Percentiles rank a stretch among this genome's conserved stretches.
These are phyloP conservation scores for Sinocyclocheilus grahami DNA, from an alignment of 2,113 vertebrate genomes.

Conservation along the genomic window DNA sequence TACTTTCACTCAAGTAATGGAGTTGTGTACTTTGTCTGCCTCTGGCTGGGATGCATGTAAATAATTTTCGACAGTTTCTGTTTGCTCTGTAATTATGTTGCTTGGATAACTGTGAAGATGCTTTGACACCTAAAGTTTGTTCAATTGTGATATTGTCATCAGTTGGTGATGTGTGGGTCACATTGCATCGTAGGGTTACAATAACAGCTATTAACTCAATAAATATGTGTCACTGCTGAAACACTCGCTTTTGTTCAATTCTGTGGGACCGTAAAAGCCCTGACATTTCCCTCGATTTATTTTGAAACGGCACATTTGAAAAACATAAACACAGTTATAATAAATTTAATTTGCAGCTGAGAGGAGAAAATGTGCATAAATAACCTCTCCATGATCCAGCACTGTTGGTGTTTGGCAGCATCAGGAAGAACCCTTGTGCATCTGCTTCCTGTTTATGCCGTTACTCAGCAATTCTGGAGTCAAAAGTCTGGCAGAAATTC, in stretches of 20 bases:
- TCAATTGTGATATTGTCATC: conserved; percentile 15
- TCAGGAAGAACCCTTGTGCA: not conserved
- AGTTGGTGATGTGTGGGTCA: not conserved
- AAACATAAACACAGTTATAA: conserved; percentile 11
- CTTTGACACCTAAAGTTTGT: not conserved
- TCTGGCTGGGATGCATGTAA: not conserved
- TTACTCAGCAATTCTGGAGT: not conserved
- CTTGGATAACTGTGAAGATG: not conserved
- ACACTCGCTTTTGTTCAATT: conserved; percentile 23
- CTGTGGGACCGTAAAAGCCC: conserved; percentile 1
- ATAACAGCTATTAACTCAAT: conserved; percentile 28
- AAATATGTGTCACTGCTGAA: conserved; percentile 31
- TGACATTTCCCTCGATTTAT: conserved; percentile 31
- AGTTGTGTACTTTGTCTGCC: no score
- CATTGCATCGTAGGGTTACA: not conserved
- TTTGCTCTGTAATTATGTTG: not conserved
- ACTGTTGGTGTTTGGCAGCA: not conserved
- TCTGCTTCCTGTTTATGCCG: not conserved
- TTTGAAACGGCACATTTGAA: conserved; percentile 19
- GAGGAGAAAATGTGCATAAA: not conserved
- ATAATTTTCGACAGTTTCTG: not conserved
- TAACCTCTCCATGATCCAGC: conserved; percentile 10
- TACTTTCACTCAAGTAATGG: no score
- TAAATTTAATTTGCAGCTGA: not conserved
- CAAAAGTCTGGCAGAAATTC: not conserved